Conservation (phyloP, 1,140 invertebrate species). For the Ceratina japonica region DNA sequence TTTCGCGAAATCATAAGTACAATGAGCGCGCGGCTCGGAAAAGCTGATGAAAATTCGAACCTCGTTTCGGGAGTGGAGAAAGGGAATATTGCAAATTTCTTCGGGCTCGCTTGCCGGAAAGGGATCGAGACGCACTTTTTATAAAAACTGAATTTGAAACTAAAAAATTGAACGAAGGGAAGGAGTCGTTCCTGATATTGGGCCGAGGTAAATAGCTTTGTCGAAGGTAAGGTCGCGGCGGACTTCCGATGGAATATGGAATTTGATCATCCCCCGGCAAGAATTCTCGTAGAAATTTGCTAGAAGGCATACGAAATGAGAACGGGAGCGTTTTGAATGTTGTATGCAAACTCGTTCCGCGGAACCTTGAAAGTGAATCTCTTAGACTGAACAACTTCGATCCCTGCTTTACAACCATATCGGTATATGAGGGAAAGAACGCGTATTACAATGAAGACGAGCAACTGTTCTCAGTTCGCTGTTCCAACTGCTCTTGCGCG, state of each 20-base stretch:
- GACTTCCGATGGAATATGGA: conserved; percentile 19
- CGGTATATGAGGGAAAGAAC: background rate
- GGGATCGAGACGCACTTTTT: background rate
- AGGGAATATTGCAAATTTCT: background rate
- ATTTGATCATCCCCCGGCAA: background rate
- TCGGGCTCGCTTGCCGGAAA: background rate
- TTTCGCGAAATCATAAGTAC: too few species aligned
- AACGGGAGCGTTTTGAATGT: background rate
- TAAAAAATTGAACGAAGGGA: background rate
- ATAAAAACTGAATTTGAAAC: conserved; percentile 2
- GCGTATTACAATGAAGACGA: too few species aligned
- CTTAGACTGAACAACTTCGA: background rate
- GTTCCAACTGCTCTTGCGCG: too few species aligned
- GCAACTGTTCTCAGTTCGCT: too few species aligned
- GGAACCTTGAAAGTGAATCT: conserved; percentile 15
- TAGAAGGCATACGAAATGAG: conserved; percentile 15
- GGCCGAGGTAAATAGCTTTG: conserved; percentile 5
- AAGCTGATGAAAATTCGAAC: too few species aligned
- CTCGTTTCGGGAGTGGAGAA: background rate
- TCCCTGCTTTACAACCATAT: background rate
- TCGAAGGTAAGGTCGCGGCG: background rate
- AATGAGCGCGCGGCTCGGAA: too few species aligned
- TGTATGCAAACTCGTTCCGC: background rate
- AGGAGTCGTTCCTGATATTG: conserved; percentile 17
- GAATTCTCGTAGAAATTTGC: conserved; percentile 14